Base-by-base conservation (phyloP, 2,888 invertebrate species). In the Bursaphelenchus okinawaensis region DNA sequence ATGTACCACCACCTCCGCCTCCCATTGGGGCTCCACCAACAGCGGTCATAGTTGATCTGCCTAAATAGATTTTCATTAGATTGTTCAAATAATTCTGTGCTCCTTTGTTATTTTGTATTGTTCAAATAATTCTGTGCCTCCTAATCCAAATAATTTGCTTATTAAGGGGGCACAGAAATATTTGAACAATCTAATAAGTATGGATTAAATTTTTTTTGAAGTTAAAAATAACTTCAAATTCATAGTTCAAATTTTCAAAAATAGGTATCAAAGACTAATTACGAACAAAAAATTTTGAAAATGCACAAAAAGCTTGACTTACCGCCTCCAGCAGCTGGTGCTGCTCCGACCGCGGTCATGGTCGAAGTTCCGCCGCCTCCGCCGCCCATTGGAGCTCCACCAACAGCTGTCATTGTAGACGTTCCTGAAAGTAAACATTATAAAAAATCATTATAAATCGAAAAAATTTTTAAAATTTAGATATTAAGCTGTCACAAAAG, bases 351-450 rank as follows among this genome's bases (percentile, higher is more conserved):
- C 16, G 40, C 40, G 1, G 40, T 40, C 40, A 40, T 40, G 6
- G 40, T 40, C 40, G 40, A 40, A n/a, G 40, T 16, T 12, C 40
- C 40, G n/a, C 40, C 60, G 8, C 50, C 16, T 20, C 2, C 54
- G 2, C 54, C 54, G 19, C 54, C 62, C n/a, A 7, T 50, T n/a
- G 60, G 24, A 50, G 6, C 54, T 3, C 54, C 54, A 24, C 54
- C 54, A 1, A 54, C 52, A 26, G 62, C 62, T 7, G 62, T 62
- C 62, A 62, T 62, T 1, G 62, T 62, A 4, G 62, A 62, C n/a
- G 55, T 23, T 52, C 62, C 62, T 9, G 12, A 54, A n/a, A n/a
- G n/a, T n/a, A n/a, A n/a, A n/a, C n/a, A n/a, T n/a, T n/a, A n/a
- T n/a, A n/a, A n/a, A n/a, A n/a, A n/a, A n/a, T n/a, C n/a, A n/a